A percentile compares a stretch with the other conserved stretches of the same genome.
Evolutionary conservation across 2,888 invertebrate genomes (phyloP).

Genomic region (Calameuta pallipes): DNA sequence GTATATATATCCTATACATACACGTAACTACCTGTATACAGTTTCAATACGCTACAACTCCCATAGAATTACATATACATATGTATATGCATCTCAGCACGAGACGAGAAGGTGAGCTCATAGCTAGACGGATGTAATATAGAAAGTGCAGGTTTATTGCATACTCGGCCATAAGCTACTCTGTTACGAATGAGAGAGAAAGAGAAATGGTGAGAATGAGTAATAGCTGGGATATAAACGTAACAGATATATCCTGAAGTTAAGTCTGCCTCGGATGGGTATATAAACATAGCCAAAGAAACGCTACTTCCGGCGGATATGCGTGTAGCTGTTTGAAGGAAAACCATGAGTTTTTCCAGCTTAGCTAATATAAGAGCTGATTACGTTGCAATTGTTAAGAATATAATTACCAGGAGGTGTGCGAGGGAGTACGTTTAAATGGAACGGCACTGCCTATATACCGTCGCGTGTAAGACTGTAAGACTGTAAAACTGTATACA

Average conservation of each 20-base stretch:
- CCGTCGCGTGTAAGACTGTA: not conserved
- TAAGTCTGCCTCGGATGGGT: no score
- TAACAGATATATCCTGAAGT: constrained; percentile 23
- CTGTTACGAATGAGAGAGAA: constrained; percentile 21
- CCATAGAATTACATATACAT: not conserved
- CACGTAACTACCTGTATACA: not conserved
- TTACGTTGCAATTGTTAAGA: constrained; percentile 20
- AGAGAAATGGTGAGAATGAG: constrained; percentile 33
- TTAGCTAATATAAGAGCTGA: not conserved
- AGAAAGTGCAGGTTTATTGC: constrained; percentile 46
- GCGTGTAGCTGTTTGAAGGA: constrained; percentile 37
- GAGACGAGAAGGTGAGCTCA: not conserved
- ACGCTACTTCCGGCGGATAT: constrained; percentile 41
- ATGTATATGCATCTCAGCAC: not conserved
- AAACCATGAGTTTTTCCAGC: constrained; percentile 22
- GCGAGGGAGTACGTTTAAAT: not conserved
- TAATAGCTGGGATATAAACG: constrained; percentile 38
- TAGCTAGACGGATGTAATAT: constrained; percentile 39
- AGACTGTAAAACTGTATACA: not conserved
- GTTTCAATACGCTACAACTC: no score
- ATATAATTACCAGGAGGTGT: not conserved
- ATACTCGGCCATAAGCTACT: constrained; percentile 38
- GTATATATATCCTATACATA: not conserved
- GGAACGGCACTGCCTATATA: not conserved
- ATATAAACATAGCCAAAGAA: constrained; percentile 24